Evolutionary conservation across 2,797 vertebrate genomes (phyloP).

Genomic region (Heliangelus exortis): DNA sequence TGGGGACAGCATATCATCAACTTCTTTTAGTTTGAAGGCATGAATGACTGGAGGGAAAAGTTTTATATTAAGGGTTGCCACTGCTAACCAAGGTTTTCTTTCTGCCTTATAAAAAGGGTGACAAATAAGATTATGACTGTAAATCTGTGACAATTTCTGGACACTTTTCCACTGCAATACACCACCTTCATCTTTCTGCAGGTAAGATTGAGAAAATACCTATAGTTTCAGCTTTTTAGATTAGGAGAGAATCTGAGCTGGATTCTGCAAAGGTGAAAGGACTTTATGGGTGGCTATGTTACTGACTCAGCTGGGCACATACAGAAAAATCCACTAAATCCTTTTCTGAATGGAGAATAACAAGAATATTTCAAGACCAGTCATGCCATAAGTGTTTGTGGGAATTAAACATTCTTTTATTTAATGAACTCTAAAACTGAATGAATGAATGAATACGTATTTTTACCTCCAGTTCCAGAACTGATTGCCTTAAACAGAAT

Average conservation of each 20-base stretch:
- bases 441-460: background rate
- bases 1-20: background rate
- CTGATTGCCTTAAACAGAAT: background rate
- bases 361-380: background rate
- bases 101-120: background rate
- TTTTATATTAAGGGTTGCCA: background rate
- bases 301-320: background rate
- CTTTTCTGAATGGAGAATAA: background rate
- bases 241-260: background rate
- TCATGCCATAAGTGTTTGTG: conserved; percentile 7
- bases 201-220: background rate
- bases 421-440: background rate
- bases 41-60: background rate
- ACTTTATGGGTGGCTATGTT: background rate
- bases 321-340: background rate
- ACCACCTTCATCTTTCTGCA: background rate
- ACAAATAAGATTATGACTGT: background rate
- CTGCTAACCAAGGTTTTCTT: background rate
- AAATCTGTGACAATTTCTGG: background rate
- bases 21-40: background rate
- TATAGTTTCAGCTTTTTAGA: background rate
- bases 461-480: background rate
- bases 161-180: background rate
- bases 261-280: background rate
- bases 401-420: background rate